Evolutionary conservation across 2,888 invertebrate genomes (phyloP).

Genomic region (Cylindroiulus punctatus): DNA sequence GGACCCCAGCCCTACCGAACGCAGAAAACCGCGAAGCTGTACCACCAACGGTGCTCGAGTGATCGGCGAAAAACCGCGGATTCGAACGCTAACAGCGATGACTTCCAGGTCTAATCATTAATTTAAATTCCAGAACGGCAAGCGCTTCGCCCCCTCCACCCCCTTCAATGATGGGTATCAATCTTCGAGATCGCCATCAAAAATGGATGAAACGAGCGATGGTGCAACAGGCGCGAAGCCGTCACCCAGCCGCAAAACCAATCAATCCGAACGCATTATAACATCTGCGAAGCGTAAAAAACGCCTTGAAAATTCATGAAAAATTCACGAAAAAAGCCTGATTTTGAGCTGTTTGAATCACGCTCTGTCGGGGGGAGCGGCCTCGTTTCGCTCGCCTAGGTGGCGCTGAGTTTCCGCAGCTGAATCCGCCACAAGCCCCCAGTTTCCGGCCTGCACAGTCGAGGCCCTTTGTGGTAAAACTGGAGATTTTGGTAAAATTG

Average conservation of each 20-base stretch:
- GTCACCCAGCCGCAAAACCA: background rate
- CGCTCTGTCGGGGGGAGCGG: background rate
- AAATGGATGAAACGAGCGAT: background rate
- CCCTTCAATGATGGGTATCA: background rate
- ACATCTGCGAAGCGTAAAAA: constrained; percentile 2
- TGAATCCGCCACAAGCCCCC: too few relatives aligned
- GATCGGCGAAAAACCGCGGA: background rate
- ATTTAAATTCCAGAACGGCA: background rate
- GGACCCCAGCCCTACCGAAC: background rate
- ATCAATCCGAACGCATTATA: constrained; percentile 10
- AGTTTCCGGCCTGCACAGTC: too few relatives aligned
- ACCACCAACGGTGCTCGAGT: background rate
- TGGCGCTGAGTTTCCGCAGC: background rate
- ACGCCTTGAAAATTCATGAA: background rate
- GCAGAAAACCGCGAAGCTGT: background rate
- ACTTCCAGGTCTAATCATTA: background rate
- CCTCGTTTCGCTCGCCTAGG: background rate
- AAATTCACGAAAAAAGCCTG: too few relatives aligned
- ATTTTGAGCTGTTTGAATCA: too few relatives aligned
- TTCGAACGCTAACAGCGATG: background rate
- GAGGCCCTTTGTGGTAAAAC: too few relatives aligned
- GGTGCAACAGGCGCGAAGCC: background rate
- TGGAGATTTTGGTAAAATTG: too few relatives aligned
- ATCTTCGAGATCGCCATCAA: background rate
- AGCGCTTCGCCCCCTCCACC: background rate